These are phyloP conservation scores for Branchinecta lynchi DNA, from an alignment of 1,140 invertebrate species.

Conservation along the genomic window DNA sequence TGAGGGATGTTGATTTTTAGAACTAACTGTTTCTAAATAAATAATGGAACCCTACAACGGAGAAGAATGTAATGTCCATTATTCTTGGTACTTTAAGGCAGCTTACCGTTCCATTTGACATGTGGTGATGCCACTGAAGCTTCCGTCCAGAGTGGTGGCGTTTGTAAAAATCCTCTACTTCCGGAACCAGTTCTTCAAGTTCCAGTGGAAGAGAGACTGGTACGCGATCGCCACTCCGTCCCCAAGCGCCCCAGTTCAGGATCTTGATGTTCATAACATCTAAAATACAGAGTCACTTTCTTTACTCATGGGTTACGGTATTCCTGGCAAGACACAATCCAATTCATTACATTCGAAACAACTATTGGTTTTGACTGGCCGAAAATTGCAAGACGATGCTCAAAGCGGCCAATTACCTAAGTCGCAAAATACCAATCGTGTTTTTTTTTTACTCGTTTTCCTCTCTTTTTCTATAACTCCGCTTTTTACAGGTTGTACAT, in stretches of 20 bases:
- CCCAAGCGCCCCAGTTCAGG: conserved; percentile 96
- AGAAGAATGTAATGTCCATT: too few relatives aligned
- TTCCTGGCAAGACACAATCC: conserved; percentile 3
- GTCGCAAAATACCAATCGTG: too few relatives aligned
- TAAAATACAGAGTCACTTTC: conserved; percentile 19
- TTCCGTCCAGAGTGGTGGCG: conserved; percentile 97
- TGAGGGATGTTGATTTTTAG: too few relatives aligned
- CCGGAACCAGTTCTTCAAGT: conserved; percentile 94
- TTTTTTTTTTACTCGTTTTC: too few relatives aligned
- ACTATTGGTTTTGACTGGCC: background rate
- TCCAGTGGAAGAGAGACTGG: conserved; percentile 91
- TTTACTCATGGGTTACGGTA: conserved; percentile 16
- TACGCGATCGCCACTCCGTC: conserved; percentile 76
- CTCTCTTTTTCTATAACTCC: too few relatives aligned
- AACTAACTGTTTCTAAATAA: too few relatives aligned
- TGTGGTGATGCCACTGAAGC: conserved; percentile 98
- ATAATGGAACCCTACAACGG: too few relatives aligned
- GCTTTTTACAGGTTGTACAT: too few relatives aligned
- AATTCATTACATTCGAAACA: background rate
- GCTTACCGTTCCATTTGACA: conserved; percentile 87
- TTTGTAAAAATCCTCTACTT: conserved; percentile 86
- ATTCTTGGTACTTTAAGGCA: too few relatives aligned
- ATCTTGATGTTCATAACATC: conserved; percentile 54
- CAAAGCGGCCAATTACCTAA: too few relatives aligned
- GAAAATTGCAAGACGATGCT: too few relatives aligned